Base-by-base conservation (phyloP, 2,113 vertebrate species). In the Dromiciops gliroides region DNA sequence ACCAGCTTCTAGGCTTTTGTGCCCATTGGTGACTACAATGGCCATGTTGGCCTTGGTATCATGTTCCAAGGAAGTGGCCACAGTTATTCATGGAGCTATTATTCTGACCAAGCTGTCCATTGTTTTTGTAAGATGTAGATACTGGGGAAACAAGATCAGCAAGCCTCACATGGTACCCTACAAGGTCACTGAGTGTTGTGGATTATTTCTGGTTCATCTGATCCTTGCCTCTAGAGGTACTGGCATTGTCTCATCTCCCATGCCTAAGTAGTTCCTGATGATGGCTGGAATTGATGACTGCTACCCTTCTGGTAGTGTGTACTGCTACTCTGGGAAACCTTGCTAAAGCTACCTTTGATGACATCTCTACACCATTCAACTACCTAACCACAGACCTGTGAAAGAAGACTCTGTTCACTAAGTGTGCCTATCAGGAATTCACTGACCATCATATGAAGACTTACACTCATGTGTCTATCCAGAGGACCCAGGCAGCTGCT, bases 61-160 rank as follows among this genome's bases (percentile, higher is more conserved):
- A 99, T 99, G 95, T 99, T 99, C 99, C 92, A 99, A 99, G 96
- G 99, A 99, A 96, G 99, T 99, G 51, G 99, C 99, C 52, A 99
- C 99, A 0, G 99, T 99, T 26, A 99, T 99, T 97, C 99, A 99
- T 0, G 99, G 99, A 0, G 99, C 99, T n/a, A 99, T 99, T 98
- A 99, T 99, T 97, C 95, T 99, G 97, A 99, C 99, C 47, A 99
- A 99, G 88, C 98, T 99, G 51, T 99, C 99, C 56, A 99, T 99
- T 0, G 99, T 99, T 22, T 99, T 99, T 0, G 99, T 99, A 31
- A 99, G 99, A 8, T 98, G 99, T 56, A 99, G 99, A 56, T 99
- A 99, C 75, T 99, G 99, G 99, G 99, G 99, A 56, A 99, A 99
- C 99, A 99, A 99, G 98, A 99, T 99, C 0, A 99, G 99, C 89